Evolutionary conservation across 2,888 invertebrate species (phyloP), one percentile per base, ranked within the genome.

Genomic region (Pediacus dermestoides): DNA sequence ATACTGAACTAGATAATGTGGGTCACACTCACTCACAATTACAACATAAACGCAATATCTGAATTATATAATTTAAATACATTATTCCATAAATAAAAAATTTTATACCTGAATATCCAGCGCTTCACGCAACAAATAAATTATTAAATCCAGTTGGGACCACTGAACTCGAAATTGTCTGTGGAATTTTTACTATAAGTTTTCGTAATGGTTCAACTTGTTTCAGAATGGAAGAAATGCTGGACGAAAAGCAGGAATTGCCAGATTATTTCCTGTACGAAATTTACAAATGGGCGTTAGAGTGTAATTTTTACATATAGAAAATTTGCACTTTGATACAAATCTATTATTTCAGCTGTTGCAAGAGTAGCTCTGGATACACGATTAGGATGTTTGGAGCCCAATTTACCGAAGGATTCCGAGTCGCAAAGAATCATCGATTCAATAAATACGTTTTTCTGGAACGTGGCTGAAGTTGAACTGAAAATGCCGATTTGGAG

Each of bases 361-460:
- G 87, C 85, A 10, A 76, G 82, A 50, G 88, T 89, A 60, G 84
- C 89, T 2, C 71, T 92, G 57, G 88, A 90, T 57, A 82, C 82
- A 13, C 76, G 90, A 51, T 70, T 91, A 34, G 88, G 88, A 12
- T 88, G 88, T 66, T 64, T 88, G 28, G 74, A 76, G 38, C 74
- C 76, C 9, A 64, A 71, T 50, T 56, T 73, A 13, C 40, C 61
- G 6, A 49, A 53, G 36, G 49, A 60, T 50, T 79, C 82, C 30
- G 83, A 86, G 57, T 82, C 85, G 0, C 81, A 81, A 61, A 76
- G 78, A 60, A 85, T 92, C 63, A 87, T 91, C 43, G 75, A 81
- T 60, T 80, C 82, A 46, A 85, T 87, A 50, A 85, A 85, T 61
- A 76, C 76, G 2, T 86, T 86, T 68, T 87, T 87, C 58, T 82